phyloP scores from a whole-genome alignment of 2,888 invertebrate genomes.

The Osedax frankpressi region DNA sequence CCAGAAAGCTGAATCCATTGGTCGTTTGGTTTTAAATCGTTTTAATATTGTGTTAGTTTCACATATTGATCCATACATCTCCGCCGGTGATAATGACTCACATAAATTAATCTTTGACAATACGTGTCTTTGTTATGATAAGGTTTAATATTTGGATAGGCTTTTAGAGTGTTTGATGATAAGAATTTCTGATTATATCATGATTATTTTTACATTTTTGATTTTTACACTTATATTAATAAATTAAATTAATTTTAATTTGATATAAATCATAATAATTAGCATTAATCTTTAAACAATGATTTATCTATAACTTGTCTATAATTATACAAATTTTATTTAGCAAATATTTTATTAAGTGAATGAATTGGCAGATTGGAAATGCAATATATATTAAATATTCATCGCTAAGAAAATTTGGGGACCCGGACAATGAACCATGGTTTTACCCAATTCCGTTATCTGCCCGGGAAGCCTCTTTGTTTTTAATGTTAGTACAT shows the following conservation, averaged over 20 bases:
- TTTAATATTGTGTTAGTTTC: not conserved
- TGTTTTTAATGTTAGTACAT: conserved; percentile 22
- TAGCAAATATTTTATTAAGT: no score
- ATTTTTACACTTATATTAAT: no score
- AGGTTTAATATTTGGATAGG: no score
- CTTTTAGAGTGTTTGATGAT: no score
- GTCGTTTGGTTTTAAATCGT: not conserved
- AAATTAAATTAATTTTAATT: no score
- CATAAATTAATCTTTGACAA: not conserved
- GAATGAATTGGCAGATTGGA: conserved; percentile 20
- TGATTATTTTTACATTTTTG: no score
- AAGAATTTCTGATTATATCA: no score
- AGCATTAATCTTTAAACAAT: no score
- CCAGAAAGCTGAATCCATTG: not conserved
- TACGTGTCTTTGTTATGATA: not conserved
- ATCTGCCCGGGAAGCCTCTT: conserved; percentile 26
- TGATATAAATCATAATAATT: no score
- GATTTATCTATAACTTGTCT: no score
- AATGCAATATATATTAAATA: conserved; percentile 25
- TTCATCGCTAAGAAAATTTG: conserved; percentile 24
- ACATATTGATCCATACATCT: not conserved
- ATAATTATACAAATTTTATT: no score
- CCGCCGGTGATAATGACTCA: not conserved
- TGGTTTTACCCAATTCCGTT: conserved; percentile 29
- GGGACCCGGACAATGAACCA: conserved; percentile 27